phyloP scores from a whole-genome alignment of 2,113 vertebrate species.

The Pogona vitticeps region DNA sequence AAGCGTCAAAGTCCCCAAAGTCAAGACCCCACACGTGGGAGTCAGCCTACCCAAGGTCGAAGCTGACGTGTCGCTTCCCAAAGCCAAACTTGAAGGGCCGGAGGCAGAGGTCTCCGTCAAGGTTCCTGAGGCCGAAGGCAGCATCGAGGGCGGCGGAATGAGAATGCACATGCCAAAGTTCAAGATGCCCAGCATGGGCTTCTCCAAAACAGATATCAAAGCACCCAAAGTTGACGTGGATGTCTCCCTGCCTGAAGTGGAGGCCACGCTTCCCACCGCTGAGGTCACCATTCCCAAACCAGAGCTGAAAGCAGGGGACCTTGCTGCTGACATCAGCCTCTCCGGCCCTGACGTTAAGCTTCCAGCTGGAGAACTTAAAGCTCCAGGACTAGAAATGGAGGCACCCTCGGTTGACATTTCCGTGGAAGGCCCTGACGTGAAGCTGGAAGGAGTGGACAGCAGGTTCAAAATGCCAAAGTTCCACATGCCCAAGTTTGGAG shows the following conservation, averaged over 20 bases:
- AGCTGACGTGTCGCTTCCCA: neutral
- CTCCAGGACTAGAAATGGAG: neutral
- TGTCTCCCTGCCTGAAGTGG: neutral
- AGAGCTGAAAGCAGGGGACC: neutral
- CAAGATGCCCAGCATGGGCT: slow-evolving; percentile 6
- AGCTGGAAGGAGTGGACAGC: neutral
- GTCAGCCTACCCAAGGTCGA: neutral
- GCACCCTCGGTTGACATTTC: slow-evolving; percentile 29
- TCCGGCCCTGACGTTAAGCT: neutral
- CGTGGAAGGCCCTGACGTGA: neutral
- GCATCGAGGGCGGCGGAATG: neutral
- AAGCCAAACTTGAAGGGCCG: neutral
- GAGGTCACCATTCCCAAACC: neutral
- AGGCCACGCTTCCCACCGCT: neutral
- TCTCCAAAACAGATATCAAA: slow-evolving; percentile 9
- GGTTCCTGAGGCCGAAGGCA: neutral
- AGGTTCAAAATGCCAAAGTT: slow-evolving; percentile 15
- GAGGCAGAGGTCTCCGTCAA: neutral
- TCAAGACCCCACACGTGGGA: neutral
- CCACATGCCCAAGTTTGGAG: neutral
- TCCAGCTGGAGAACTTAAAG: neutral
- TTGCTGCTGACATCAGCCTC: neutral
- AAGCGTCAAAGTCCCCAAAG: neutral
- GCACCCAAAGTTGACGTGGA: neutral
- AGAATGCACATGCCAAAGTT: slow-evolving; percentile 15